A percentile compares a stretch with the other conserved stretches of the same genome.
These are phyloP conservation scores for Melanotaenia nigrans DNA, from an alignment of 2,797 vertebrate genomes.

Conservation along the genomic window DNA sequence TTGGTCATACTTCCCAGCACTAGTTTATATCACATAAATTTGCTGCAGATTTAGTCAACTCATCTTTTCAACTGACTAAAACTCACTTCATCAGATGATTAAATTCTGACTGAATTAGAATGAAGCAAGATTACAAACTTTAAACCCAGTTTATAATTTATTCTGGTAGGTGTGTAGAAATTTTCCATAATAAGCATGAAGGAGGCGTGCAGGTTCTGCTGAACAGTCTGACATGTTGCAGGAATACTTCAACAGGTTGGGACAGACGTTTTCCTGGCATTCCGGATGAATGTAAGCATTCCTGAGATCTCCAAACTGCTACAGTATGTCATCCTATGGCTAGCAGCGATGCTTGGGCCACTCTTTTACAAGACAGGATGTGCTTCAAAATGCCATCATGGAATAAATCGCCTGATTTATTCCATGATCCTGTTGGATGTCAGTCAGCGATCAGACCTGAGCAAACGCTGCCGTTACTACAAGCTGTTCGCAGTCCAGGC, in stretches of 20 bases:
- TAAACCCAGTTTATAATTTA: too few species aligned
- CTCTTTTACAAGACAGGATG: slow-evolving; percentile 38
- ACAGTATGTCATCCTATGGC: slow-evolving; percentile 65
- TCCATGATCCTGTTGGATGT: background rate
- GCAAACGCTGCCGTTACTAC: background rate
- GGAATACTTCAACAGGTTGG: slow-evolving; percentile 83
- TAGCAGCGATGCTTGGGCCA: slow-evolving; percentile 52
- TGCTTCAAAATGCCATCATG: slow-evolving; percentile 19
- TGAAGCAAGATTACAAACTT: too few species aligned
- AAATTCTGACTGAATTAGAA: too few species aligned
- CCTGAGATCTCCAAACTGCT: slow-evolving; percentile 73
- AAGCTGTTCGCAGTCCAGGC: too few species aligned
- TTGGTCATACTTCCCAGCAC: too few species aligned
- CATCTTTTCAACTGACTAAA: too few species aligned
- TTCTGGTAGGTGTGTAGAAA: too few species aligned
- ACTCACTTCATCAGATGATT: too few species aligned
- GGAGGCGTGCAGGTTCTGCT: slow-evolving; percentile 23
- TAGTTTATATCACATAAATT: too few species aligned
- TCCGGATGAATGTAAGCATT: slow-evolving; percentile 80
- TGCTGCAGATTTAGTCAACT: too few species aligned
- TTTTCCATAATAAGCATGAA: slow-evolving; percentile 19
- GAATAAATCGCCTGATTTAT: background rate
- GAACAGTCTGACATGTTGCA: slow-evolving; percentile 63
- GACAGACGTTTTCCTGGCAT: slow-evolving; percentile 81
- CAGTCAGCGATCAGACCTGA: background rate